These are phyloP conservation scores for Thoracochromis brauschi DNA, from an alignment of 2,113 vertebrate genomes.

Conservation along the genomic window DNA sequence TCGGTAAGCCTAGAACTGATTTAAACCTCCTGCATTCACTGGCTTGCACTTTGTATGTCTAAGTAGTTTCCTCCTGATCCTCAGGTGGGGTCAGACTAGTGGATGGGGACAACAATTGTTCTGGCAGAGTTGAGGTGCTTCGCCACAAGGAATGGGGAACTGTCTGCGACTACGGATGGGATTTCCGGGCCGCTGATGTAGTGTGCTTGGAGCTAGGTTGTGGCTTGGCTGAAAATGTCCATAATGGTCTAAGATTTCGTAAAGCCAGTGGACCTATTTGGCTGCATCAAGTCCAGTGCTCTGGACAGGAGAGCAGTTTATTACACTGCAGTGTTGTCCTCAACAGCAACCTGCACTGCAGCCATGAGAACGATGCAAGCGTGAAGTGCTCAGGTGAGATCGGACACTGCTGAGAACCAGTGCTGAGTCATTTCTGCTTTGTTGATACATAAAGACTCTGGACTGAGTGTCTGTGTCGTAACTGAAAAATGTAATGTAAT, in stretches of 20 bases:
- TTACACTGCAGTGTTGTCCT: slow-evolving; percentile 45
- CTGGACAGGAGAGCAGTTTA: slow-evolving; percentile 60
- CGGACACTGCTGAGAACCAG: background rate
- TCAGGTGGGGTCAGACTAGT: slow-evolving; percentile 58
- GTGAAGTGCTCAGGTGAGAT: slow-evolving; percentile 69
- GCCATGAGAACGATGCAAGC: slow-evolving; percentile 57
- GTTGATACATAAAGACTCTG: background rate
- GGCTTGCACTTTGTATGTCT: background rate
- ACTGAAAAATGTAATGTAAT: background rate
- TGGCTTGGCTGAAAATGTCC: slow-evolving; percentile 53
- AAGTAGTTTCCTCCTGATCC: background rate
- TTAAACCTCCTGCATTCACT: background rate
- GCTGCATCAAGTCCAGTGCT: slow-evolving; percentile 59
- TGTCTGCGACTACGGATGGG: slow-evolving; percentile 65
- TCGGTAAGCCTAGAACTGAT: slow-evolving; percentile 40
- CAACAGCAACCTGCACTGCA: slow-evolving; percentile 44
- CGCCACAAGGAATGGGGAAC: slow-evolving; percentile 65
- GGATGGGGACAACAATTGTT: slow-evolving; percentile 57
- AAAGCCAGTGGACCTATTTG: slow-evolving; percentile 46
- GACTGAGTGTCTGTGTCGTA: background rate
- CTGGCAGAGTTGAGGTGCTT: slow-evolving; percentile 69
- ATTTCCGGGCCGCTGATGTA: slow-evolving; percentile 60
- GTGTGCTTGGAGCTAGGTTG: slow-evolving; percentile 72
- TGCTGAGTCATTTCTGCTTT: background rate
- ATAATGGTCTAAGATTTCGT: slow-evolving; percentile 18